Percentiles rank a stretch among this genome's conserved stretches.
Evolutionary conservation across 2,113 vertebrate genomes (phyloP).

Genomic region (Atractosteus spatula): DNA sequence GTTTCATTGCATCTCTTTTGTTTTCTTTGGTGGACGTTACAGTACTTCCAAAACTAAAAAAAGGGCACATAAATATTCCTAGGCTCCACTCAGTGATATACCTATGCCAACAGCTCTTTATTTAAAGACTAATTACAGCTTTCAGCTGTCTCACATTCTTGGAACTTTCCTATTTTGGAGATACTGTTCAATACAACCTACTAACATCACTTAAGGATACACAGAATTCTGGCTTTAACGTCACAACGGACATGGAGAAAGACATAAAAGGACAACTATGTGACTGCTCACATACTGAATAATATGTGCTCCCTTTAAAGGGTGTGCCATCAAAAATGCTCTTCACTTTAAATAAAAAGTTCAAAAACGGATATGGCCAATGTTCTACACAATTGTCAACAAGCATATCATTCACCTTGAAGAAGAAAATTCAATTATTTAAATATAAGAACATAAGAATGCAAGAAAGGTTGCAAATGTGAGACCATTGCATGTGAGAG

Average conservation of each 20-base stretch:
- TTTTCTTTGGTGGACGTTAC: constrained; percentile 16
- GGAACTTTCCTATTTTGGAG: neutral
- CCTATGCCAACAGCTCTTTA: constrained; percentile 17
- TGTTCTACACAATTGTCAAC: neutral
- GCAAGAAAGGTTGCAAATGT: neutral
- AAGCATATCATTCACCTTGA: constrained; percentile 2
- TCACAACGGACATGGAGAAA: no score
- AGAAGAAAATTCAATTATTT: constrained; percentile 2
- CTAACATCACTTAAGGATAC: neutral
- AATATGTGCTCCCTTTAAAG: no score
- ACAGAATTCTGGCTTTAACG: no score
- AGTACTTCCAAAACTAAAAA: constrained; percentile 17
- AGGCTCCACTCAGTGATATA: constrained; percentile 8
- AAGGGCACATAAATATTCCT: constrained; percentile 26
- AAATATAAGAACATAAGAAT: neutral
- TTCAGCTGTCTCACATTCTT: constrained; percentile 15
- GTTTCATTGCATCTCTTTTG: constrained; percentile 11
- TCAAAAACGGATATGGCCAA: neutral
- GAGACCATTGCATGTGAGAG: no score
- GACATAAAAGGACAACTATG: no score
- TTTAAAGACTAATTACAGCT: constrained; percentile 19
- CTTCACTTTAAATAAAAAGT: neutral
- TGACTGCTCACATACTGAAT: no score
- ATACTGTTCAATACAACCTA: constrained; percentile 1
- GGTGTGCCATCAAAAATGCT: neutral